Evolutionary conservation across 2,797 vertebrate species (phyloP).

Genomic region (Masticophis lateralis): DNA sequence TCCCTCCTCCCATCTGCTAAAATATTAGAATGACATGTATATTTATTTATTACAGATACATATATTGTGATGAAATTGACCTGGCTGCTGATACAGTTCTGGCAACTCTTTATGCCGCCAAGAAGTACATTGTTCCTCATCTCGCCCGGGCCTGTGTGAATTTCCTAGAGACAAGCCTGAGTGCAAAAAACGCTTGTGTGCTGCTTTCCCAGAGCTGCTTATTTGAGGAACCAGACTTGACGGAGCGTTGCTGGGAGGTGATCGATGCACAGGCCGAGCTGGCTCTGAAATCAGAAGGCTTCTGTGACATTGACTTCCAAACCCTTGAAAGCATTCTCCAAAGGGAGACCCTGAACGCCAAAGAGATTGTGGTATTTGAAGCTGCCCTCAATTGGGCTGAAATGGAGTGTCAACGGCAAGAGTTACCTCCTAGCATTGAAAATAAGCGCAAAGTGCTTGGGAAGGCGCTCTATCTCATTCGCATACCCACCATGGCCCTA

Average conservation of each 20-base stretch:
- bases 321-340: constrained; percentile 95
- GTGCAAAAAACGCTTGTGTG: constrained; percentile 95
- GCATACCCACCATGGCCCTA: constrained; percentile 93
- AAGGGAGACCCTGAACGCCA: constrained; percentile 95
- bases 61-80: constrained; percentile 98
- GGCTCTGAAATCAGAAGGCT: constrained; percentile 93
- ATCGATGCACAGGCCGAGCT: constrained; percentile 97
- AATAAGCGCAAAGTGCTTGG: constrained; percentile 95
- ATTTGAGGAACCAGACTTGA: constrained; percentile 96
- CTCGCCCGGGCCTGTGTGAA: constrained; percentile 95
- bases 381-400: constrained; percentile 94
- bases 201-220: constrained; percentile 97
- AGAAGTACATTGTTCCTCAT: constrained; percentile 98
- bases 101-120: constrained; percentile 95
- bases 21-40: not conserved
- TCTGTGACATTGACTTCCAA: constrained; percentile 95
- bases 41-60: constrained; percentile 83
- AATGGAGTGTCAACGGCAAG: constrained; percentile 93
- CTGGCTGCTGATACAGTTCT: constrained; percentile 93
- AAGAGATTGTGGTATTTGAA: constrained; percentile 97
- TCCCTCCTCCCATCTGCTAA: not conserved
- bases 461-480: constrained; percentile 90
- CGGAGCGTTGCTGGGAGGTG: constrained; percentile 98
- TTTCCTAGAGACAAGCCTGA: constrained; percentile 96
- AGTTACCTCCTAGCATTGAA: constrained; percentile 85